These are phyloP conservation scores for Malurus melanocephalus DNA, from an alignment of 2,113 vertebrate genomes.

Conservation along the genomic window DNA sequence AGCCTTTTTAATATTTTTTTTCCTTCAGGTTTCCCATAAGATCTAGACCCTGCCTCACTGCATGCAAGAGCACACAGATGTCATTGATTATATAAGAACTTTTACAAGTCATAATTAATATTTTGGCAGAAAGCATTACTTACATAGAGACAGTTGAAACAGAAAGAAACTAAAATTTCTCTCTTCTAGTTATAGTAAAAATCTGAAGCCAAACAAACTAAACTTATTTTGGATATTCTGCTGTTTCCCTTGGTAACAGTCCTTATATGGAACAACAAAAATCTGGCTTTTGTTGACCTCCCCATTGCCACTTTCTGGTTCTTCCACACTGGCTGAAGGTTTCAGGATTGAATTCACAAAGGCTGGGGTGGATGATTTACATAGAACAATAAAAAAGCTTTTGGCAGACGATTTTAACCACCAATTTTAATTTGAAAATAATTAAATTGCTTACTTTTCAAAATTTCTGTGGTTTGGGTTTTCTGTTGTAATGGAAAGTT, in stretches of 20 bases:
- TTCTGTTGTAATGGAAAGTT: constrained; percentile 6
- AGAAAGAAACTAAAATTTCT: neutral
- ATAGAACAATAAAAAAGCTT: neutral
- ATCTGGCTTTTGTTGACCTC: neutral
- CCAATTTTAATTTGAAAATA: neutral
- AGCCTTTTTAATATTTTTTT: neutral
- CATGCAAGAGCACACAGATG: neutral
- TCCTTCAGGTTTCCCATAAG: neutral
- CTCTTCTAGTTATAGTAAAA: neutral
- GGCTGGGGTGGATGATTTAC: neutral
- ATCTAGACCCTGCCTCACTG: neutral
- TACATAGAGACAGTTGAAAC: neutral
- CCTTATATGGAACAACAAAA: neutral
- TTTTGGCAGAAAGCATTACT: neutral
- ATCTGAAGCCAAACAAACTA: neutral
- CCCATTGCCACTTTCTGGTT: neutral
- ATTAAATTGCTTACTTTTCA: neutral
- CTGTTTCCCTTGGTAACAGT: neutral
- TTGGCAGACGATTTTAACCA: neutral
- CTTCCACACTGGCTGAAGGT: neutral
- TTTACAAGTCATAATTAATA: neutral
- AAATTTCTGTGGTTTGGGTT: neutral
- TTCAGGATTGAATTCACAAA: neutral
- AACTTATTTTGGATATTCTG: neutral
- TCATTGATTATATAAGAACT: neutral